These are phyloP conservation scores for Falcaria lacertinaria DNA, from an alignment of 2,888 invertebrate species.

Conservation along the genomic window DNA sequence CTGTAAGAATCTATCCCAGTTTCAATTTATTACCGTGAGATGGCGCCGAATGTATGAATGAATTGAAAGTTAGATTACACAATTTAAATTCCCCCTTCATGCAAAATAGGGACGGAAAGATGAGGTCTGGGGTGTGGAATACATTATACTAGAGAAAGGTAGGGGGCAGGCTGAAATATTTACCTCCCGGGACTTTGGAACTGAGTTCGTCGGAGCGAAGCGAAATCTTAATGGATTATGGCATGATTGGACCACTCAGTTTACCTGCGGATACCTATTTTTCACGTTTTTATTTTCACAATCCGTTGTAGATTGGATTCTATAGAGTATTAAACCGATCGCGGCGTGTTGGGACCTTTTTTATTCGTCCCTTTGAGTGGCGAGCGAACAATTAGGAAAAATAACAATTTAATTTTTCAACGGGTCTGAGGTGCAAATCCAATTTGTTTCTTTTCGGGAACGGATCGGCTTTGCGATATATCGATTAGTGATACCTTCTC, in stretches of 20 bases:
- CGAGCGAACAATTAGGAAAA: conserved; percentile 51
- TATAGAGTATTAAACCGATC: conserved; percentile 47
- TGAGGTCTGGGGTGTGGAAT: conserved; percentile 72
- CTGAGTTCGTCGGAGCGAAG: conserved; percentile 66
- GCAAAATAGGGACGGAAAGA: conserved; percentile 77
- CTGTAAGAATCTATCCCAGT: conserved; percentile 66
- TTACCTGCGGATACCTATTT: conserved; percentile 57
- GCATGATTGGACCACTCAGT: conserved; percentile 68
- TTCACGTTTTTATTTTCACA: conserved; percentile 39
- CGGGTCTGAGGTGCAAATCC: conserved; percentile 32
- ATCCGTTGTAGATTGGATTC: conserved; percentile 43
- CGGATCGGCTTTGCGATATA: conserved; percentile 23
- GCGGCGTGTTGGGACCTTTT: conserved; percentile 30
- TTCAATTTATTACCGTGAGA: conserved; percentile 78
- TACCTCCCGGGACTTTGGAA: conserved; percentile 75
- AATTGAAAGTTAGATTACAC: conserved; percentile 80
- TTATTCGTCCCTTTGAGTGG: conserved; percentile 29
- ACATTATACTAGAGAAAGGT: conserved; percentile 60
- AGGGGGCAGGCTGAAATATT: conserved; percentile 66
- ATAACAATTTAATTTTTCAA: conserved; percentile 51
- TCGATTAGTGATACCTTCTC: conserved; percentile 29
- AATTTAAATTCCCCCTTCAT: conserved; percentile 80
- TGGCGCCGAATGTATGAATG: conserved; percentile 79
- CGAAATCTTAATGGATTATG: conserved; percentile 78
- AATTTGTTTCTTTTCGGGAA: conserved; percentile 27